Evolutionary conservation across 2,888 invertebrate genomes (phyloP).

Genomic region (Tipula lateralis): DNA sequence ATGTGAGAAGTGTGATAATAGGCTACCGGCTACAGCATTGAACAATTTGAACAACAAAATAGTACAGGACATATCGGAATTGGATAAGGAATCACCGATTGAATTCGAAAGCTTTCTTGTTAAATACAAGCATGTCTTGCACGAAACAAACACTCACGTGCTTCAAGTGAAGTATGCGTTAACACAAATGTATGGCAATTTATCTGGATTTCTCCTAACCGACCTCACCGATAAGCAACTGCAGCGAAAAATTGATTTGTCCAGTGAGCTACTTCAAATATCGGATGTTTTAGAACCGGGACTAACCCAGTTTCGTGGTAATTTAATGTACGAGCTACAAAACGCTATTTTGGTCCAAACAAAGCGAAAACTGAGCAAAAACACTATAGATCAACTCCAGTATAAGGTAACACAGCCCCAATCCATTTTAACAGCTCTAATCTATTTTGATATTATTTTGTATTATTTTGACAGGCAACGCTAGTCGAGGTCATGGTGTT

Average conservation of each 20-base stretch:
- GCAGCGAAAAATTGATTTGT: slow-evolving; percentile 59
- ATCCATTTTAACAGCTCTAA: not conserved
- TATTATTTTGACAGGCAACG: slow-evolving; percentile 51
- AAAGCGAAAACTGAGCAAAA: slow-evolving; percentile 52
- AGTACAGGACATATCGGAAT: slow-evolving; percentile 54
- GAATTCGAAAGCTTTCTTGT: slow-evolving; percentile 60
- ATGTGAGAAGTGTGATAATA: slow-evolving; percentile 60
- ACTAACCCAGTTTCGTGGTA: slow-evolving; percentile 59
- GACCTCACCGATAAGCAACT: slow-evolving; percentile 56
- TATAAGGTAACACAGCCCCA: not conserved
- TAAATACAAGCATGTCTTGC: slow-evolving; percentile 59
- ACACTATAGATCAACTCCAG: not conserved
- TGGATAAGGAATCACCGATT: slow-evolving; percentile 54
- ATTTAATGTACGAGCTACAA: slow-evolving; percentile 61
- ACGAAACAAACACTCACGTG: slow-evolving; percentile 62
- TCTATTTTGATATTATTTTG: not conserved
- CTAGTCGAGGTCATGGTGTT: slow-evolving; percentile 54
- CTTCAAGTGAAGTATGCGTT: slow-evolving; percentile 65
- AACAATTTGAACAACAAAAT: slow-evolving; percentile 59
- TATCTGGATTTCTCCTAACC: slow-evolving; percentile 53
- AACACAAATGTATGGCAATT: slow-evolving; percentile 63
- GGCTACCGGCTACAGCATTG: slow-evolving; percentile 56
- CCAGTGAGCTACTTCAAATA: slow-evolving; percentile 61
- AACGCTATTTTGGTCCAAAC: slow-evolving; percentile 58
- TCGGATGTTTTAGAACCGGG: slow-evolving; percentile 63